Base-by-base conservation (phyloP, 2,113 vertebrate genomes). In the Prinia subflava region DNA sequence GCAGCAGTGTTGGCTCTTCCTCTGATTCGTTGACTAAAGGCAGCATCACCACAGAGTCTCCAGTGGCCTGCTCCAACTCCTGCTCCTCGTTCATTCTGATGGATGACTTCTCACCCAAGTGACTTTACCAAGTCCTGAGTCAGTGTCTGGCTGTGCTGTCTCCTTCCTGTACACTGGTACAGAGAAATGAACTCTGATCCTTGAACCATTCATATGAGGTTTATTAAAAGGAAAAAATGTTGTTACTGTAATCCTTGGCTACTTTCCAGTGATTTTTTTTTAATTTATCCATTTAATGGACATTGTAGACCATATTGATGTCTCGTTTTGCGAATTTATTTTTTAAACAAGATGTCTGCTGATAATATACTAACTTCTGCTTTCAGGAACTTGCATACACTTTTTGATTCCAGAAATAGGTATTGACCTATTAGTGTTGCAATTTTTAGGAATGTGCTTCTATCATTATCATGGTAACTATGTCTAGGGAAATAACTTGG, bases 31-130 rank as follows among this genome's bases (percentile, higher is more conserved):
- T 99, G 46, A 98, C 98, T 92, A 99, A 99, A 97, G 99, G 99
- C 98, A 98, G 98, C 95, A 98, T 98, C 41, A 97, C 99, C 76
- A 98, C 98, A 1, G 98, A 99, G 64, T 99, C 98, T 68, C 98
- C 99, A 82, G 98, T 98, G 97, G 97, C 98, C 12, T 99, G 99
- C 44, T 98, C 98, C 87, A 98, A 97, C 89, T 96, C 98, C 49
- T 98, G 97, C 86, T 98, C 98, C 97, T 96, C 98, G 0, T 97
- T 99, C 95, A 97, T 98, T 78, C 98, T 98, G 70, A 98, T 99
- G 94, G 98, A 99, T 96, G 99, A 99, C 96, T 98, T 98, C 95
- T 99, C 99, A 93, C 98, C 99, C 53, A 99, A 99, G 97, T 99
- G 98, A 99, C 91, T 97, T 97, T 91, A 46, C 73, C 94, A 16